Base-by-base conservation (phyloP, 2,888 invertebrate genomes). In the Homarus gammarus region DNA sequence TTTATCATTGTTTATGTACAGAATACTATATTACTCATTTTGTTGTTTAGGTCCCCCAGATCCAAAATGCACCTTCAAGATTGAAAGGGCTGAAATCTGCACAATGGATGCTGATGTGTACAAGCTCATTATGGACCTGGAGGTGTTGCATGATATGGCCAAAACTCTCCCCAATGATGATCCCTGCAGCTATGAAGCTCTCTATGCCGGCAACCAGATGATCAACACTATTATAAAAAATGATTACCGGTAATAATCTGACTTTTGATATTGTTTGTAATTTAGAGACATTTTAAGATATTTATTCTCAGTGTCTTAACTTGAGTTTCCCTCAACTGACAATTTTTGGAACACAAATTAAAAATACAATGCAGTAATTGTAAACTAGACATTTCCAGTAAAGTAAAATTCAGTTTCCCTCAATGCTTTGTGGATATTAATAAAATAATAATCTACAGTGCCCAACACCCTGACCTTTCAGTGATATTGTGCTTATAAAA, bases 201-300 rank as follows among this genome's bases (percentile, higher is more conserved):
- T 95, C 91, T 94, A 94, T 92, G 93, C 94, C 27, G 94, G 94
- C 2, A 95, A 95, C 92, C 93, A 94, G 82, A 94, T 95, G 92
- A 93, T 95, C 68, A 95, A 94, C 90, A 92, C 92, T n/a, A 93
- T 94, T 85, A 12, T 72, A 31, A 68, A 83, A n/a, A 51, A 49
- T 31, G 70, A 83, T 27, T 70, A 40, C 18, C 6, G 40, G 68
- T 68, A 56, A 82, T 68, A 10, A n/a, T 61, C 36, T 75, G n/a
- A n/a, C n/a, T n/a, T n/a, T n/a, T n/a, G n/a, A n/a, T n/a, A n/a
- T n/a, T n/a, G n/a, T n/a, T n/a, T n/a, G n/a, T n/a, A n/a, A n/a
- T n/a, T n/a, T n/a, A n/a, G n/a, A n/a, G n/a, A n/a, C n/a, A n/a
- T n/a, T n/a, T n/a, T n/a, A n/a, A n/a, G n/a, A n/a, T n/a, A n/a